phyloP scores from a whole-genome alignment of 2,888 invertebrate genomes.

The Ochropleura leucogaster region DNA sequence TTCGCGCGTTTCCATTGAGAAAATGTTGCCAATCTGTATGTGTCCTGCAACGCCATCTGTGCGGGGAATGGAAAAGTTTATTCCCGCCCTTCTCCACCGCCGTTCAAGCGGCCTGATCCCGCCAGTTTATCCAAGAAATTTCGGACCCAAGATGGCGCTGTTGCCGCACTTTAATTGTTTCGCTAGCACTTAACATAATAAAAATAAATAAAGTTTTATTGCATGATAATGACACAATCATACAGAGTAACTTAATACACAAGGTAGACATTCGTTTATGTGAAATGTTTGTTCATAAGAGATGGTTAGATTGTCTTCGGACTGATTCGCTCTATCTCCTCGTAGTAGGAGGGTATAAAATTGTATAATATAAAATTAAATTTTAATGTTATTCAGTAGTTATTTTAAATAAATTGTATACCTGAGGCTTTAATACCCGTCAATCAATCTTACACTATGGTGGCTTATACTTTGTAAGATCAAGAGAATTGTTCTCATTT shows the following conservation, averaged over 20 bases:
- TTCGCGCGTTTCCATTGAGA: neutral
- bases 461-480: neutral
- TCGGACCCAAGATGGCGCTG: conserved; percentile 43
- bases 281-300: too few relatives aligned
- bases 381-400: neutral
- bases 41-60: conserved; percentile 37
- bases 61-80: conserved; percentile 15
- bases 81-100: neutral
- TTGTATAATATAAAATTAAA: too few relatives aligned
- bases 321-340: too few relatives aligned
- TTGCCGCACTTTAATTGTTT: neutral
- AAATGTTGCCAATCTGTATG: conserved; percentile 8
- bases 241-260: too few relatives aligned
- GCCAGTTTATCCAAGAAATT: neutral
- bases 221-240: too few relatives aligned
- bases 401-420: neutral
- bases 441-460: neutral
- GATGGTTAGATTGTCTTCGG: too few relatives aligned
- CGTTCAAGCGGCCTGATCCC: neutral
- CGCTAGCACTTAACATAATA: neutral
- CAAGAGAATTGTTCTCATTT: neutral
- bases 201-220: too few relatives aligned
- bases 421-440: neutral
- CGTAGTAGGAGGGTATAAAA: too few relatives aligned
- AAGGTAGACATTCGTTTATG: too few relatives aligned